phyloP scores from a whole-genome alignment of 2,797 vertebrate genomes.

The Antrozous pallidus region DNA sequence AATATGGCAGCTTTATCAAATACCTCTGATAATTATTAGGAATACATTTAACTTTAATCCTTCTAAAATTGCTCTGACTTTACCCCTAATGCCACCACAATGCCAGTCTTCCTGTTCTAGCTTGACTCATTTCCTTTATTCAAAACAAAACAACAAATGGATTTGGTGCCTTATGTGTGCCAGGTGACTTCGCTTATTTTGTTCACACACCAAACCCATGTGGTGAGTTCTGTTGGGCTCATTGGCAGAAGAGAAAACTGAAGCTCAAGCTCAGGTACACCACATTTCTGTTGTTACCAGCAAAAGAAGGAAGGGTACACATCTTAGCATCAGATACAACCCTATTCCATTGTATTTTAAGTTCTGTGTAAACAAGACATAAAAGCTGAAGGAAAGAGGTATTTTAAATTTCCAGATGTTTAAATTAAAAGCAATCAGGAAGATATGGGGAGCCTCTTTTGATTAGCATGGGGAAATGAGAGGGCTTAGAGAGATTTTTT shows the following conservation, averaged over 20 bases:
- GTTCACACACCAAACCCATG: not conserved
- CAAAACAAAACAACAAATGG: slow-evolving; percentile 6
- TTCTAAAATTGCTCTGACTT: slow-evolving; percentile 4
- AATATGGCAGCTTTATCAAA: not conserved
- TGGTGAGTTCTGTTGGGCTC: not conserved
- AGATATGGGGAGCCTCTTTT: not conserved
- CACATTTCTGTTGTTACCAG: not conserved
- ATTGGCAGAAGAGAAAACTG: not conserved
- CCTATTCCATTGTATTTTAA: not conserved
- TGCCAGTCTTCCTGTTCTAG: not conserved
- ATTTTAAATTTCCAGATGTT: not conserved
- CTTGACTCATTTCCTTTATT: not conserved
- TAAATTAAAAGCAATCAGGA: not conserved
- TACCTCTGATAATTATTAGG: not conserved
- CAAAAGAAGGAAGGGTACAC: not conserved
- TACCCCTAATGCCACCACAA: not conserved
- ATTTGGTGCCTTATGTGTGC: not conserved
- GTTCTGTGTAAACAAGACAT: not conserved
- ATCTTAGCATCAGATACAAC: not conserved
- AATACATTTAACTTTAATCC: not conserved
- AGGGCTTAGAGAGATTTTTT: not conserved
- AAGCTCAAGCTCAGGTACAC: not conserved
- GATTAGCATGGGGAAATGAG: not conserved
- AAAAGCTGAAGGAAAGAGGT: not conserved
- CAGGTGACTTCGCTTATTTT: not conserved